phyloP scores from a whole-genome alignment of 2,888 invertebrate species.

The Lasius platythorax region DNA sequence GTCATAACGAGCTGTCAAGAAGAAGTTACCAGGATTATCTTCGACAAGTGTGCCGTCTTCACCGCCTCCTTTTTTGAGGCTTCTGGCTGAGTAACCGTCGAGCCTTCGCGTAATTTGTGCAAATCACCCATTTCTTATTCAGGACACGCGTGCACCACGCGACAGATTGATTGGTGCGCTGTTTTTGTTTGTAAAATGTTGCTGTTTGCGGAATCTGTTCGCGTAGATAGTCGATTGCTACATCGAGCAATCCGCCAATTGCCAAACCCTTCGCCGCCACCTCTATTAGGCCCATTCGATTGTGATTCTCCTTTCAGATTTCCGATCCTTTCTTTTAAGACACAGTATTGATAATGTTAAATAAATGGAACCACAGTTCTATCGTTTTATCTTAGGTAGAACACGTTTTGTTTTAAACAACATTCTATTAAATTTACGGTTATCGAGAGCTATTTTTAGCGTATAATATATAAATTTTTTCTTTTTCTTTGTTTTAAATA shows the following conservation, averaged over 20 bases:
- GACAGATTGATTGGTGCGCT: constrained; percentile 78
- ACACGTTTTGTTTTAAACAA: constrained; percentile 10
- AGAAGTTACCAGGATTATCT: constrained; percentile 40
- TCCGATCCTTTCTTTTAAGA: constrained; percentile 10
- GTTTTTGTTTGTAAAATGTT: constrained; percentile 75
- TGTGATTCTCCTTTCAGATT: background rate
- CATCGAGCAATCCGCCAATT: constrained; percentile 51
- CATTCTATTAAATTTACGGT: background rate
- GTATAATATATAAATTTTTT: background rate
- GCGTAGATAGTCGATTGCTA: constrained; percentile 75
- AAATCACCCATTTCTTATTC: constrained; percentile 80
- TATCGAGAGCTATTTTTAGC: constrained; percentile 19
- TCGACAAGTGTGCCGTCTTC: constrained; percentile 1
- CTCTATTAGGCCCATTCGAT: constrained; percentile 1
- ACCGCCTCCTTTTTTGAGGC: background rate
- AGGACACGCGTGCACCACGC: constrained; percentile 73
- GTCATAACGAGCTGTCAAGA: background rate
- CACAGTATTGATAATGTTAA: constrained; percentile 12
- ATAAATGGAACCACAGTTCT: constrained; percentile 4
- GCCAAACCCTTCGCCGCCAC: background rate
- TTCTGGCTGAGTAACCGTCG: constrained; percentile 2
- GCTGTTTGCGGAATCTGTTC: constrained; percentile 80
- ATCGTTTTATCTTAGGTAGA: background rate
- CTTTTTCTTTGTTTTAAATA: background rate
- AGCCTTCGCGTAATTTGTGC: constrained; percentile 74